phyloP scores from a whole-genome alignment of 2,888 invertebrate genomes.

The Augochlorella aurata region DNA sequence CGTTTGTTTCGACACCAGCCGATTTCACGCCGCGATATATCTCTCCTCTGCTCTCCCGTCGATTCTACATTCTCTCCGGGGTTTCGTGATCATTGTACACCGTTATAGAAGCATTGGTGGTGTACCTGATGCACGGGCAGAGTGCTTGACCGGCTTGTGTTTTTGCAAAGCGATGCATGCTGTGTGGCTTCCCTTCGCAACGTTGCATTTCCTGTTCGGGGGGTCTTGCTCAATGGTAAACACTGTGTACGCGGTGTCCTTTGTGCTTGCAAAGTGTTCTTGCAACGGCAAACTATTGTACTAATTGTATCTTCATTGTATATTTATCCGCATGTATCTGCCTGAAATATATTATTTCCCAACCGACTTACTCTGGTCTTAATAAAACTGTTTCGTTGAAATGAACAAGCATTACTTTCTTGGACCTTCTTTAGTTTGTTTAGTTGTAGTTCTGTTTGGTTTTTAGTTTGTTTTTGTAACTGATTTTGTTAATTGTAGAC shows the following conservation, averaged over 20 bases:
- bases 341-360: neutral
- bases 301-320: neutral
- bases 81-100: neutral
- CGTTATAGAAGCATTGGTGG: neutral
- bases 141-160: conserved; percentile 18
- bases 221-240: conserved; percentile 43
- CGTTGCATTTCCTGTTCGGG: conserved; percentile 65
- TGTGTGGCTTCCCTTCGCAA: conserved; percentile 34
- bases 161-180: conserved; percentile 24
- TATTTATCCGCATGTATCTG: too few species aligned
- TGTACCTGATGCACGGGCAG: neutral
- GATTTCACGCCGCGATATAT: neutral
- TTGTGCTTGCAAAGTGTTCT: neutral
- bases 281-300: neutral
- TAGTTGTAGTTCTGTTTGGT: too few species aligned
- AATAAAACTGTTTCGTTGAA: neutral
- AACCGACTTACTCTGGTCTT: neutral
- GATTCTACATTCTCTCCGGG: neutral
- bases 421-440: neutral
- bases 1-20: neutral
- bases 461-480: neutral
- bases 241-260: conserved; percentile 13
- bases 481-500: conserved; percentile 22
- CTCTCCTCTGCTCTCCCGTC: neutral
- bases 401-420: conserved; percentile 14